Conservation (phyloP, 2,113 vertebrate species). For the Phyllostomus discolor region DNA sequence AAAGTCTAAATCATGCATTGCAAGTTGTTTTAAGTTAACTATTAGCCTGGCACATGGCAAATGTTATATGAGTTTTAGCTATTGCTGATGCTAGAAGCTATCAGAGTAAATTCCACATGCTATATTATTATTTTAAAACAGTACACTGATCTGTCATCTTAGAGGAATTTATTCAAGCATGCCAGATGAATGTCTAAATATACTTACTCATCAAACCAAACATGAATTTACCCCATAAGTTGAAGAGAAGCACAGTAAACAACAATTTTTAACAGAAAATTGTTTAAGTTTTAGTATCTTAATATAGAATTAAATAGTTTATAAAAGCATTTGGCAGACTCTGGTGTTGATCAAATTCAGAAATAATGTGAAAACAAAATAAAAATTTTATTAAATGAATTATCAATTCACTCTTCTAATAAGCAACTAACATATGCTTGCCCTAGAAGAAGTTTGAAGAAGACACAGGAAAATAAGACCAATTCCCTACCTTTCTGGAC, state of each 20-base stretch:
- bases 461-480: background rate
- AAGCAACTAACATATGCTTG: background rate
- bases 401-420: background rate
- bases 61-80: constrained; percentile 33
- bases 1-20: constrained; percentile 29
- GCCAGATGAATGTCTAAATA: constrained; percentile 63
- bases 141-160: constrained; percentile 34
- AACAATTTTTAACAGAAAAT: constrained; percentile 43
- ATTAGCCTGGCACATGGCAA: constrained; percentile 33
- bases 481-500: background rate
- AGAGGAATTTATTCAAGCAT: constrained; percentile 39
- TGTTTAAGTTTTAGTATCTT: constrained; percentile 48
- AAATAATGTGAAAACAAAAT: constrained; percentile 38
- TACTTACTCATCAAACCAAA: constrained; percentile 59
- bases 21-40: constrained; percentile 36
- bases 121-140: constrained; percentile 48
- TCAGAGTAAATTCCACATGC: constrained; percentile 26
- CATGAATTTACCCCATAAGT: constrained; percentile 44
- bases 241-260: constrained; percentile 35
- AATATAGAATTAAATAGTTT: constrained; percentile 40
- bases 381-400: constrained; percentile 29
- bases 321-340: constrained; percentile 39
- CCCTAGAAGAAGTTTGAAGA: background rate
- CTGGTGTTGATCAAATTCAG: constrained; percentile 10
- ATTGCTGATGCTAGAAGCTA: background rate